Conservation (phyloP, 2,797 vertebrate species). For the Austrolebias charrua region DNA sequence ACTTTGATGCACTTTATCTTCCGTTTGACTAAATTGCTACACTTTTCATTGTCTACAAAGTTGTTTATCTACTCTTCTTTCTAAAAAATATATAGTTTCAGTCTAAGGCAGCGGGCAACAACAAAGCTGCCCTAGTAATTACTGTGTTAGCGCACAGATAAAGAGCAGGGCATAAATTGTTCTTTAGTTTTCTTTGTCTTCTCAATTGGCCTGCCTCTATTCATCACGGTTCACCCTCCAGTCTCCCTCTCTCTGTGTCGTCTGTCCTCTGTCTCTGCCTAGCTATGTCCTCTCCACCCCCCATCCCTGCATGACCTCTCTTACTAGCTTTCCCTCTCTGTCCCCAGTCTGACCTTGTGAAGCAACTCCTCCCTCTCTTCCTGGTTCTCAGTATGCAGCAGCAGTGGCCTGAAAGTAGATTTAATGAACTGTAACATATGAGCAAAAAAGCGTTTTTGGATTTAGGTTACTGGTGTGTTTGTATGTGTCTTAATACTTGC, state of each 20-base stretch:
- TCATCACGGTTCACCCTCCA: constrained; percentile 46
- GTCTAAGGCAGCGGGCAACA: constrained; percentile 15
- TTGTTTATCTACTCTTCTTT: not conserved
- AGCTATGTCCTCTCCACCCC: constrained; percentile 51
- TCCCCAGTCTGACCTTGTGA: constrained; percentile 73
- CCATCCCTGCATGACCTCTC: constrained; percentile 53
- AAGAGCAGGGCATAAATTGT: constrained; percentile 65
- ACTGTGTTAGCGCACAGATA: constrained; percentile 53
- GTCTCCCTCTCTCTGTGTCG: constrained; percentile 47
- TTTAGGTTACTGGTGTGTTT: not conserved
- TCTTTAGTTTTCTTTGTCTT: constrained; percentile 70
- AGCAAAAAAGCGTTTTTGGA: constrained; percentile 12
- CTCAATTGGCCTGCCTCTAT: constrained; percentile 57
- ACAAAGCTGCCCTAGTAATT: constrained; percentile 50
- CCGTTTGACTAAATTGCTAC: not conserved
- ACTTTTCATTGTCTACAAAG: not conserved
- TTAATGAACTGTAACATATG: constrained; percentile 47
- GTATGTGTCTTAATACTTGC: not conserved
- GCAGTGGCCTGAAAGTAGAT: constrained; percentile 41
- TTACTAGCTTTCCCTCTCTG: constrained; percentile 54
- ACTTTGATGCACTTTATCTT: constrained; percentile 3
- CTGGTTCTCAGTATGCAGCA: constrained; percentile 26
- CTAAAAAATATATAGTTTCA: constrained; percentile 24
- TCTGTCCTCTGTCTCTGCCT: constrained; percentile 53
- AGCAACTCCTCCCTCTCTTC: constrained; percentile 46